Evolutionary conservation across 1,140 invertebrate genomes (phyloP), one percentile per base, ranked within the genome.

Genomic region (Platyura marginata): DNA sequence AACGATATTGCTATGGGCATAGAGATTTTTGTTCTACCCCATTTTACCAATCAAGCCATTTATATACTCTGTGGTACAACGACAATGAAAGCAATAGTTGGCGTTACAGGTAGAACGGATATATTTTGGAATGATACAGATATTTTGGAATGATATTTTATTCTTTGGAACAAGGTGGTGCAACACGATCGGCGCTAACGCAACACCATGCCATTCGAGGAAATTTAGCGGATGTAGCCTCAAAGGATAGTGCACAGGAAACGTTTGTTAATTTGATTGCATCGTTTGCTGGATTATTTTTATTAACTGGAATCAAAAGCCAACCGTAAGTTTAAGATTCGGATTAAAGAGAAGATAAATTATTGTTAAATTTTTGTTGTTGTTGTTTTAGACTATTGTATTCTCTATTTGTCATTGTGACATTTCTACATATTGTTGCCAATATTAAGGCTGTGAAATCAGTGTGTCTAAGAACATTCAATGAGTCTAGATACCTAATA

Each of bases 161-260:
- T n/a, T n/a, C n/a, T n/a, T n/a, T n/a, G n/a, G n/a, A n/a, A n/a
- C n/a, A n/a, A n/a, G n/a, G n/a, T 33, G 83, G 88, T 11, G 87
- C 91, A 2, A 96, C 93, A 0, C 70, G 92, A 56, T 83, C 87
- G 4, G 84, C 91, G 3, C 65, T 98, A 46, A 92, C 88, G 0
- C 83, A 94, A 51, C 93, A 97, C 62, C 88, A 90, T 62, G 87
- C 91, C 0, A 62, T 85, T 37, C 62, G 77, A 46, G 81, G 86
- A 46, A 97, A 97, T 63, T 73, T 93, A 60, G 93, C 84, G 2
- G 82, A 97, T 66, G 85, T 97, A 1, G 79, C 87, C 3, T 91
- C 91, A 1, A 97, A 97, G 69, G 94, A 97, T 64, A 83, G 85
- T 8, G 91, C 87, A 48, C 94, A 98, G 69, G 93, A 97, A 60